These are phyloP conservation scores for Scaeva pyrastri DNA, from an alignment of 2,888 invertebrate genomes.

Conservation along the genomic window DNA sequence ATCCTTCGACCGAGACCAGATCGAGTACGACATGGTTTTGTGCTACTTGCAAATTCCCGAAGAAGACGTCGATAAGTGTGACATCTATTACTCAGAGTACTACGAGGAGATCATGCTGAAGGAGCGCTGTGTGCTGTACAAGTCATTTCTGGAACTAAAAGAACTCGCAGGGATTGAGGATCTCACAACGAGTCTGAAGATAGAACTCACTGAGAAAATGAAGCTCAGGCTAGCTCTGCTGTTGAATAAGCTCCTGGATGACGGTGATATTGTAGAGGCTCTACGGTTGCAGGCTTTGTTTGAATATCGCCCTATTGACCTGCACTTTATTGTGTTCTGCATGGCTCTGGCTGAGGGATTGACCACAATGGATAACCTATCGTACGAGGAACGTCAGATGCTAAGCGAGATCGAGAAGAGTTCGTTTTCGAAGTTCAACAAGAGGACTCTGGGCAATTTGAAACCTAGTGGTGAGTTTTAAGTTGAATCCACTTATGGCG, in stretches of 20 bases:
- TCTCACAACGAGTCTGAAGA: constrained; percentile 80
- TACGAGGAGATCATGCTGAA: constrained; percentile 82
- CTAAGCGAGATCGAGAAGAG: constrained; percentile 83
- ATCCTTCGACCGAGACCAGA: constrained; percentile 82
- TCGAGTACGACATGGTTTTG: constrained; percentile 83
- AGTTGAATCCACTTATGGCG: too few relatives aligned
- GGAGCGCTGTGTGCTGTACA: constrained; percentile 83
- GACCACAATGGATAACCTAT: constrained; percentile 86
- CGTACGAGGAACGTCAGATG: constrained; percentile 87
- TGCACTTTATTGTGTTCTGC: constrained; percentile 86
- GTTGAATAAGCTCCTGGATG: constrained; percentile 85
- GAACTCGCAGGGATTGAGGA: constrained; percentile 83
- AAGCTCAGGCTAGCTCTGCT: constrained; percentile 82
- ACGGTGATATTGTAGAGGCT: constrained; percentile 86
- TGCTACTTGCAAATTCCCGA: constrained; percentile 80
- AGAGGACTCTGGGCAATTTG: constrained; percentile 80
- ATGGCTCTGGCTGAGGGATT: constrained; percentile 87
- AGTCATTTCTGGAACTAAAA: constrained; percentile 83
- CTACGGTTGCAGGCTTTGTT: constrained; percentile 85
- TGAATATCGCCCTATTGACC: constrained; percentile 84
- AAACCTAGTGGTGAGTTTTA: constrained; percentile 43
- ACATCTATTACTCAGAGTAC: constrained; percentile 83
- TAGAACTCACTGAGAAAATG: constrained; percentile 79
- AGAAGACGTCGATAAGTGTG: constrained; percentile 76
- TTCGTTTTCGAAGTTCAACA: constrained; percentile 83